Conservation (phyloP, 2,888 invertebrate species). For the Sicus ferrugineus region DNA sequence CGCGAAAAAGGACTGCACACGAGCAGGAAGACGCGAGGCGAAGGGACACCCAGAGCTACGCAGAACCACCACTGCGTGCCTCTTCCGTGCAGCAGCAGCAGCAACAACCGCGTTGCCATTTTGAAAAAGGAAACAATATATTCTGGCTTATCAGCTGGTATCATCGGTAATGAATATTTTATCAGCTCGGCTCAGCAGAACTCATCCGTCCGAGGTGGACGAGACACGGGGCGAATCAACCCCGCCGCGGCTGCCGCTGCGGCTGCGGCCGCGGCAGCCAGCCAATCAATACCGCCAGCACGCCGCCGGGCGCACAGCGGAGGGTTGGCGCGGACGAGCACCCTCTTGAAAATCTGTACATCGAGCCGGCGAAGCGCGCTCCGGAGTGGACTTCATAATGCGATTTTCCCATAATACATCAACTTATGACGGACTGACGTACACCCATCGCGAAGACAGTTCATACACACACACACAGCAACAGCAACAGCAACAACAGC, state of each 20-base stretch:
- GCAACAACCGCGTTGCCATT: constrained; percentile 21
- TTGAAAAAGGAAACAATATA: constrained; percentile 30
- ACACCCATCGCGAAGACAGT: not conserved
- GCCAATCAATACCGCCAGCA: constrained; percentile 28
- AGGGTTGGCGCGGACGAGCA: not conserved
- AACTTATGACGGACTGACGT: constrained; percentile 20
- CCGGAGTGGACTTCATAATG: constrained; percentile 21
- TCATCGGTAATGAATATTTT: constrained; percentile 30
- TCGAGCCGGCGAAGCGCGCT: not conserved
- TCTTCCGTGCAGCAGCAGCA: no score
- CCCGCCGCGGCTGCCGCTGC: not conserved
- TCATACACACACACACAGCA: not conserved
- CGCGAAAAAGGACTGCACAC: no score
- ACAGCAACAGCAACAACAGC: constrained; percentile 15
- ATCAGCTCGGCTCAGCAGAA: constrained; percentile 9
- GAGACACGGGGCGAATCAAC: not conserved
- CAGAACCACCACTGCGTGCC: no score
- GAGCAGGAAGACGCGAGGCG: no score
- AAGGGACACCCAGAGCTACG: no score
- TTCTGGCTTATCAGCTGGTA: constrained; percentile 22
- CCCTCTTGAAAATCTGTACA: constrained; percentile 14
- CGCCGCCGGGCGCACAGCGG: not conserved
- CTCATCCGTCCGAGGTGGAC: not conserved
- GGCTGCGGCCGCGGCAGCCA: not conserved
- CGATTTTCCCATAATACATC: constrained; percentile 33